Evolutionary conservation across 2,888 invertebrate species (phyloP).

Genomic region (Acrobasis repandana): DNA sequence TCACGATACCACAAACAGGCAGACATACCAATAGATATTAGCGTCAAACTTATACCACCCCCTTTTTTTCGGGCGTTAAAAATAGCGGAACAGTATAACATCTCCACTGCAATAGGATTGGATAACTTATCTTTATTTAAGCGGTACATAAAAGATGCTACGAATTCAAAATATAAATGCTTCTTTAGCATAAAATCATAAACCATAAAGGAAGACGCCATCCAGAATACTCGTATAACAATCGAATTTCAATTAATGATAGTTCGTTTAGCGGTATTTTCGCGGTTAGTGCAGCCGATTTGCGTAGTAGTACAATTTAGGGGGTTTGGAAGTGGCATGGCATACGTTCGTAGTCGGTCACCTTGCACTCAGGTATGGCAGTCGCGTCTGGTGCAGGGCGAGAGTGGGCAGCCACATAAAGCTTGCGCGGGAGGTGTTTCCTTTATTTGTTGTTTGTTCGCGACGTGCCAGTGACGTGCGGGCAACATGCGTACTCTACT

Average conservation of each 20-base stretch:
- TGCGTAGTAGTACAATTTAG: conserved; percentile 58
- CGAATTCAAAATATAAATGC: conserved; percentile 23
- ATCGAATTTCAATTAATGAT: conserved; percentile 62
- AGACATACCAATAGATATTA: no score
- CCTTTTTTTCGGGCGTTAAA: no score
- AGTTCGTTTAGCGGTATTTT: conserved; percentile 71
- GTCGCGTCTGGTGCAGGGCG: conserved; percentile 74
- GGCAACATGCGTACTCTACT: conserved; percentile 75
- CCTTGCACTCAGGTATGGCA: conserved; percentile 79
- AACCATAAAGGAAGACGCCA: conserved; percentile 31
- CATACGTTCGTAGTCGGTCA: conserved; percentile 67
- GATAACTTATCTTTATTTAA: no score
- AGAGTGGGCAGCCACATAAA: conserved; percentile 82
- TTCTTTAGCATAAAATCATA: conserved; percentile 15
- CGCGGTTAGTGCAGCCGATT: conserved; percentile 61
- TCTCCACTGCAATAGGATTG: no score
- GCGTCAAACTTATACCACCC: no score
- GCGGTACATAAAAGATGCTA: neutral
- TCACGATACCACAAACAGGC: no score
- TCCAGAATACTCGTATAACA: conserved; percentile 49
- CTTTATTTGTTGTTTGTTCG: conserved; percentile 80
- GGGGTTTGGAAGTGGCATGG: conserved; percentile 39
- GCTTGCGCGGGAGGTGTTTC: conserved; percentile 72
- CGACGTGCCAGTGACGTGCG: conserved; percentile 73
- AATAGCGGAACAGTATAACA: no score